Evolutionary conservation across 2,888 invertebrate genomes (phyloP).

Genomic region (Deilephila elpenor): DNA sequence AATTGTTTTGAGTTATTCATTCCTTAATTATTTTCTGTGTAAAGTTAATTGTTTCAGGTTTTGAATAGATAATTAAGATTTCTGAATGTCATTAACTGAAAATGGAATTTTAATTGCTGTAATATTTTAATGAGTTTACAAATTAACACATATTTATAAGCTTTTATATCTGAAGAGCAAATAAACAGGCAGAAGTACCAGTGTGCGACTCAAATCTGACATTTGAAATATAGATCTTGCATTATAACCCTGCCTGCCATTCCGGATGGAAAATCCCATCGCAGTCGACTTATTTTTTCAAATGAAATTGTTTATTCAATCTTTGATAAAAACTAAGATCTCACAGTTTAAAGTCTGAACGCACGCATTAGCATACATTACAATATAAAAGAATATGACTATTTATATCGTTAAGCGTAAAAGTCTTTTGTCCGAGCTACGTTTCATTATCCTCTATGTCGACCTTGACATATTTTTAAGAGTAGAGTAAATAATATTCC

Average conservation of each 20-base stretch:
- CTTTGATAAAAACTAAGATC: too few species aligned
- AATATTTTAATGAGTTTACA: neutral
- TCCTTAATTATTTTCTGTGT: too few species aligned
- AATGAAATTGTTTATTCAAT: too few species aligned
- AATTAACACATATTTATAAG: neutral
- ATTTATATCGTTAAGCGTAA: neutral
- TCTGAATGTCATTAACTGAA: neutral
- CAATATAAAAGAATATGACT: too few species aligned
- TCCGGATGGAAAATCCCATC: too few species aligned
- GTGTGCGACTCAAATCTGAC: neutral
- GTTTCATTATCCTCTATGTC: neutral
- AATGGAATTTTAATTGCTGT: neutral
- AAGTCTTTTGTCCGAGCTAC: neutral
- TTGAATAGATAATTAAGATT: neutral
- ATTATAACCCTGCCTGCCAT: too few species aligned
- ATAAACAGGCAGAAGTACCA: neutral
- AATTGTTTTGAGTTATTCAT: too few species aligned
- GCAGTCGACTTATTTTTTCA: too few species aligned
- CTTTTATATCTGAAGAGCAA: neutral
- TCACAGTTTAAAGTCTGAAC: too few species aligned
- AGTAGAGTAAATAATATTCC: neutral
- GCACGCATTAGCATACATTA: too few species aligned
- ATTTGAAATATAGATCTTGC: neutral
- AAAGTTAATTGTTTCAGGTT: too few species aligned
- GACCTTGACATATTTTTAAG: neutral